A percentile compares a stretch with the other conserved stretches of the same genome.
phyloP scores from a whole-genome alignment of 2,797 vertebrate genomes.

The Coccyzus lansbergi region DNA sequence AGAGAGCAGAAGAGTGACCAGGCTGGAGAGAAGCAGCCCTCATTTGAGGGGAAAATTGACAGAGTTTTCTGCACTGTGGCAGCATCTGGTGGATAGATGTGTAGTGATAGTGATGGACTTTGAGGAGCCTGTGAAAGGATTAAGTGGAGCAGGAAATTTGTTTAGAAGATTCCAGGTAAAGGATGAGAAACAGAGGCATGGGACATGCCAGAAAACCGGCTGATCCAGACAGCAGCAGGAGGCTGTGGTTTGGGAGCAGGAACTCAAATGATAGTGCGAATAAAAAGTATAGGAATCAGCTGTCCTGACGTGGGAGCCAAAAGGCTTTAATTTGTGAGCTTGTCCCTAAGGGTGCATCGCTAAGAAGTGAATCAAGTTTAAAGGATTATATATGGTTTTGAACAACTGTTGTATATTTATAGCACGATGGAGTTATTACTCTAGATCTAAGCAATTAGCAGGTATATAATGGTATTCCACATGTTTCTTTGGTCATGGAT shows the following conservation, averaged over 20 bases:
- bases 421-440: conserved; percentile 23
- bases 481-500: conserved; percentile 17
- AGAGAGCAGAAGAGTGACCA: neutral
- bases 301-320: conserved; percentile 5
- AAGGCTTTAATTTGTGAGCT: conserved; percentile 42
- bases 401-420: conserved; percentile 56
- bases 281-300: neutral
- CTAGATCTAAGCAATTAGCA: conserved; percentile 43
- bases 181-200: neutral
- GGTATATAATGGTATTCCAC: neutral
- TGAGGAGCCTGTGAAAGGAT: neutral
- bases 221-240: conserved; percentile 30
- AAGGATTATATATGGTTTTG: conserved; percentile 14
- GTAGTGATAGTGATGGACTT: neutral
- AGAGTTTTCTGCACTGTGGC: neutral
- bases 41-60: neutral
- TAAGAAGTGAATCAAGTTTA: conserved; percentile 42
- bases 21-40: neutral
- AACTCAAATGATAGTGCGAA: conserved; percentile 33
- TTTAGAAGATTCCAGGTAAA: neutral
- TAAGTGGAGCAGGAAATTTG: neutral
- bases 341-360: conserved; percentile 4
- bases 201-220: conserved; percentile 14
- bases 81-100: neutral
- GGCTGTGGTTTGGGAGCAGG: conserved; percentile 50